Conservation (phyloP, 2,113 vertebrate genomes). For the Rhynchopsitta pachyrhyncha region DNA sequence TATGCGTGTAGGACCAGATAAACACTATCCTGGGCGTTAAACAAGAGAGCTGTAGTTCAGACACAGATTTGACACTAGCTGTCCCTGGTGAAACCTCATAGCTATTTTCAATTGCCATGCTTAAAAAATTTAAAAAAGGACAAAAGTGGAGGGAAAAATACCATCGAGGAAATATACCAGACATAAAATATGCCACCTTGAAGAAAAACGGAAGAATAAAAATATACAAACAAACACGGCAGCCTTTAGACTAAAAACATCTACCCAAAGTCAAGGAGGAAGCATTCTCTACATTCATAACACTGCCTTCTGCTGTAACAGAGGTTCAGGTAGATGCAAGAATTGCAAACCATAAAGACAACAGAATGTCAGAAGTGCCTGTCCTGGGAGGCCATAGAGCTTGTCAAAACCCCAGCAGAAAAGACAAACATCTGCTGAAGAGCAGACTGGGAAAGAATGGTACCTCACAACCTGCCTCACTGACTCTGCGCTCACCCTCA, state of each 20-base stretch:
- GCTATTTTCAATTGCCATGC: background rate
- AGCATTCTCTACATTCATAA: accelerated
- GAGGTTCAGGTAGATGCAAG: background rate
- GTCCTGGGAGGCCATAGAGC: accelerated
- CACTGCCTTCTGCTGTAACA: accelerated
- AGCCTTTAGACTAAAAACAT: background rate
- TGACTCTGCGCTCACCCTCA: background rate
- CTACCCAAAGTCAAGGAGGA: background rate
- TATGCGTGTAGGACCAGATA: background rate
- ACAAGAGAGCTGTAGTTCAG: background rate
- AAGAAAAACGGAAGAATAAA: background rate
- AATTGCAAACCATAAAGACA: background rate
- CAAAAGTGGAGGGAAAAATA: accelerated
- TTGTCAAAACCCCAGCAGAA: background rate
- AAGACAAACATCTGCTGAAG: background rate
- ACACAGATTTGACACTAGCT: background rate
- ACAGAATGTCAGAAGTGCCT: background rate
- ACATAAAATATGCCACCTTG: background rate
- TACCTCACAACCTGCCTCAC: background rate
- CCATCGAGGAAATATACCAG: background rate
- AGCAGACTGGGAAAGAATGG: background rate
- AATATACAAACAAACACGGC: accelerated
- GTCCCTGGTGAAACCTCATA: background rate
- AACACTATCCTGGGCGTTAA: background rate
- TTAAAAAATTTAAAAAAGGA: background rate